These are phyloP conservation scores for Euzetes globulus DNA, from an alignment of 2,888 invertebrate genomes.

Conservation along the genomic window DNA sequence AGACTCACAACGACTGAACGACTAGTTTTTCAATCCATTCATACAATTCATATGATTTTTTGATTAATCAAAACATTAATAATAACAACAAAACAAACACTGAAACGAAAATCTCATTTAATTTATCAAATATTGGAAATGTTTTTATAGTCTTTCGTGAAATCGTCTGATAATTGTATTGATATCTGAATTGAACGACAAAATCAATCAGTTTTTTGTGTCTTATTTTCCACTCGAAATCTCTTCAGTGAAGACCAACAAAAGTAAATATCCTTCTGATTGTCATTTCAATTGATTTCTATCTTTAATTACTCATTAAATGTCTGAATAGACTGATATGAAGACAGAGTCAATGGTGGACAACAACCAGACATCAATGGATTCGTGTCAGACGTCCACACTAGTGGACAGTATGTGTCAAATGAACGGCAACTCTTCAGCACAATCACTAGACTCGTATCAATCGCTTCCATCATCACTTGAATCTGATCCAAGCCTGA, in stretches of 20 bases:
- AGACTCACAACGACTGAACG: no score
- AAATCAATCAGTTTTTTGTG: not conserved
- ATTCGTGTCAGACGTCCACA: not conserved
- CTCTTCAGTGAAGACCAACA: not conserved
- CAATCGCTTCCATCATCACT: not conserved
- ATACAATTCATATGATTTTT: no score
- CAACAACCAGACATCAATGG: not conserved
- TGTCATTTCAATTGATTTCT: not conserved
- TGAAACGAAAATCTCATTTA: not conserved
- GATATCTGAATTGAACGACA: not conserved
- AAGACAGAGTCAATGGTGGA: not conserved
- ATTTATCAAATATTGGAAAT: not conserved
- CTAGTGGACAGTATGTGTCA: not conserved
- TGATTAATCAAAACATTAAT: not conserved
- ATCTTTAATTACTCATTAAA: not conserved
- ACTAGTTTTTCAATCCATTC: no score
- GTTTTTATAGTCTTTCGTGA: no score
- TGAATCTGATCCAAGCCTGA: slow-evolving; percentile 19
- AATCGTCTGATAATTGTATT: not conserved
- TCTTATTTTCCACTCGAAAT: not conserved
- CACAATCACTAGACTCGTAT: not conserved
- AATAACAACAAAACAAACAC: not conserved
- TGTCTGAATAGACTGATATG: not conserved
- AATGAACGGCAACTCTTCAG: slow-evolving; percentile 15
- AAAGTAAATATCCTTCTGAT: not conserved